phyloP scores from a whole-genome alignment of 2,888 invertebrate species.

The Metellina segmentata region DNA sequence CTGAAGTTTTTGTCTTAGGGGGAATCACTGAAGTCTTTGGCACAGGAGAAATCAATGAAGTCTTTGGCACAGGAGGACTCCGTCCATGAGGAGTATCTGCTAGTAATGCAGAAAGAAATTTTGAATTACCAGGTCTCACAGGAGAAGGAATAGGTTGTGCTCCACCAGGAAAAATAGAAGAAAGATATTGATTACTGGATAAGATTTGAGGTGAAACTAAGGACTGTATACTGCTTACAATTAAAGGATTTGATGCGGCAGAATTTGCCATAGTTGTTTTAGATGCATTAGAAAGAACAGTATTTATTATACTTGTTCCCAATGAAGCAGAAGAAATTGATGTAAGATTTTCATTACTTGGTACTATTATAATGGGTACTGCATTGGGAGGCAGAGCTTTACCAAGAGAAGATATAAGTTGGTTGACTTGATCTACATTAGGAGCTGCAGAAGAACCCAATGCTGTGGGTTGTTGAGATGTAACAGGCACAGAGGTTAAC shows the following conservation, averaged over 20 bases:
- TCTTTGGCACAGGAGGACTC: too few relatives aligned
- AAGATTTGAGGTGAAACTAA: not conserved
- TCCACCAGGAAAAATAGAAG: not conserved
- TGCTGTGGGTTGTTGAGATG: not conserved
- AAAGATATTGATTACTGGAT: not conserved
- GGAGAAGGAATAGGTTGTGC: conserved; percentile 29
- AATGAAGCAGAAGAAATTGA: not conserved
- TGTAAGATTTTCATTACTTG: not conserved
- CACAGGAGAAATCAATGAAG: too few relatives aligned
- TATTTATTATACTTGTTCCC: not conserved
- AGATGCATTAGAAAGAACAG: not conserved
- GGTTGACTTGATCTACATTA: not conserved
- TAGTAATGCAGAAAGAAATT: not conserved
- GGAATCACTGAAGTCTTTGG: not conserved
- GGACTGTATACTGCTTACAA: not conserved
- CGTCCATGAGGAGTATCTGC: too few relatives aligned
- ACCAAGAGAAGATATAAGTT: not conserved
- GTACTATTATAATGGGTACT: too few relatives aligned
- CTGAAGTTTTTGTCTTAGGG: not conserved
- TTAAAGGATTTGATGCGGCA: not conserved
- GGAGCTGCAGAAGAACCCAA: not conserved
- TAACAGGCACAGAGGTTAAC: not conserved
- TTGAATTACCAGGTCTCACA: not conserved
- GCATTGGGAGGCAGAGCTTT: not conserved
- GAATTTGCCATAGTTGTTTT: not conserved